Percentiles rank a stretch among this genome's conserved stretches.
phyloP scores from a whole-genome alignment of 2,113 vertebrate species.

The Seriola dumerili region DNA sequence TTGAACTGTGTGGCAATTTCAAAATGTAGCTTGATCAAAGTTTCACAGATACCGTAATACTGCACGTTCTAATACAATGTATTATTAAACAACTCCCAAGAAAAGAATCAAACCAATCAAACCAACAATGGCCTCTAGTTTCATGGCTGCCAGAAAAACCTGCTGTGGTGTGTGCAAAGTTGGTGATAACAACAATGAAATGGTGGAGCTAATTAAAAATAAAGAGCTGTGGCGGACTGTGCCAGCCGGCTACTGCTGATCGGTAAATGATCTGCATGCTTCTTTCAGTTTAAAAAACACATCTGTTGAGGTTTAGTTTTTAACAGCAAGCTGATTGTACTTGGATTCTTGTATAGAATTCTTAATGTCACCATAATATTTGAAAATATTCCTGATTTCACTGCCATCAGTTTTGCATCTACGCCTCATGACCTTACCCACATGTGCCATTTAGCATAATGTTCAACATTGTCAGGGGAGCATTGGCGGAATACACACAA shows the following conservation, averaged over 20 bases:
- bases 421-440: neutral
- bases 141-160: neutral
- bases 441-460: neutral
- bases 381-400: too few species aligned
- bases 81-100: neutral
- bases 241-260: neutral
- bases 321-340: neutral
- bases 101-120: neutral
- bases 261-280: neutral
- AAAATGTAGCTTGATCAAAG: neutral
- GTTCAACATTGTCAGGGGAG: neutral
- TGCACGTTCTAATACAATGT: neutral
- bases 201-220: conserved; percentile 1
- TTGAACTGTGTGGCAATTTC: neutral
- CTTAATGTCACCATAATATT: too few species aligned
- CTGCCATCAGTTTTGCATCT: too few species aligned
- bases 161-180: neutral
- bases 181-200: neutral
- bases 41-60: neutral
- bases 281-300: neutral
- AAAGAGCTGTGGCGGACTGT: neutral
- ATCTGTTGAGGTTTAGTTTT: neutral
- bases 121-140: neutral
- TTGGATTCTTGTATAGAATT: too few species aligned
- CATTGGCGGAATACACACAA: neutral